These are phyloP conservation scores for Vireo altiloquus DNA, from an alignment of 2,113 vertebrate species.

Conservation along the genomic window DNA sequence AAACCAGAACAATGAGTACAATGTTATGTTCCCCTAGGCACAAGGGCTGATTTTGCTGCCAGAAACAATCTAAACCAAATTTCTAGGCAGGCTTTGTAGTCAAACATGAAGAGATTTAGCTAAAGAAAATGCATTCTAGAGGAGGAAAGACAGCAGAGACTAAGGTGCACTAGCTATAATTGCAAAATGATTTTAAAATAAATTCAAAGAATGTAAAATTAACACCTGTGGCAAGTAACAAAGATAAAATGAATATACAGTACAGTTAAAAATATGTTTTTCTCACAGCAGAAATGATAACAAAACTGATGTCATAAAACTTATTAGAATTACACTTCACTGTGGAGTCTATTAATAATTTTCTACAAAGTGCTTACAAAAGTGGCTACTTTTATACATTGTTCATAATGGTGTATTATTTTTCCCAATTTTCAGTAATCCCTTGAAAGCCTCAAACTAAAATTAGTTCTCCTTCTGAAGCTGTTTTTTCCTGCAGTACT, in stretches of 20 bases:
- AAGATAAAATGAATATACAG: background rate
- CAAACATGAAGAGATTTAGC: slow-evolving; percentile 48
- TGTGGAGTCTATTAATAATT: background rate
- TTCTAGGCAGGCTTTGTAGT: slow-evolving; percentile 59
- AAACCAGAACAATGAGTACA: slow-evolving; percentile 51
- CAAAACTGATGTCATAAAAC: background rate
- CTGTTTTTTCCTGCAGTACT: background rate
- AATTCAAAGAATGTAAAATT: slow-evolving; percentile 49
- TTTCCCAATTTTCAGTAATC: slow-evolving; percentile 28
- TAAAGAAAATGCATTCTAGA: slow-evolving; percentile 30
- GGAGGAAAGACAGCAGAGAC: background rate
- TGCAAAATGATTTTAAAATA: slow-evolving; percentile 18
- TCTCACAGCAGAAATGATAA: background rate
- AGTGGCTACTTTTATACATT: background rate
- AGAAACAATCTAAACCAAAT: slow-evolving; percentile 63
- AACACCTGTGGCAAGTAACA: slow-evolving; percentile 9
- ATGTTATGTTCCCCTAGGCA: slow-evolving; percentile 53
- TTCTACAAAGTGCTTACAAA: slow-evolving; percentile 8
- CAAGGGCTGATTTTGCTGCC: slow-evolving; percentile 44
- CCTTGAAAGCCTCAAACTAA: slow-evolving; percentile 16
- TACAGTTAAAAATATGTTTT: background rate
- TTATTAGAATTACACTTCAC: background rate
- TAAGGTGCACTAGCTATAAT: background rate
- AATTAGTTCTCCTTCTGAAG: background rate
- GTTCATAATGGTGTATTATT: background rate